phyloP scores from a whole-genome alignment of 2,113 vertebrate species.

The Channa maculata region DNA sequence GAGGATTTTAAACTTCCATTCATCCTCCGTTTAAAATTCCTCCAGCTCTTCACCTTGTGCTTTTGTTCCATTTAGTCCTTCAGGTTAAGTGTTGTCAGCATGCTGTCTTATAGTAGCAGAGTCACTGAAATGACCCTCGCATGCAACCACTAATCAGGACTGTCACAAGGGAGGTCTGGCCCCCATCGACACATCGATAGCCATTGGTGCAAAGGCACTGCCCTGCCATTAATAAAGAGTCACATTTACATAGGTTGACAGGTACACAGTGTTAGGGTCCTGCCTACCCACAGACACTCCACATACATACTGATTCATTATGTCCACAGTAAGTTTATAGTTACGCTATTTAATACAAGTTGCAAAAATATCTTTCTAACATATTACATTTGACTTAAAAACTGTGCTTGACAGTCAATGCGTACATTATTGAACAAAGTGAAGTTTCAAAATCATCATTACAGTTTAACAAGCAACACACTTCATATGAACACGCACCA shows the following conservation, averaged over 20 bases:
- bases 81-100: conserved; percentile 41
- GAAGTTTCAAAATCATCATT: conserved; percentile 34
- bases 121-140: conserved; percentile 30
- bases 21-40: conserved; percentile 1
- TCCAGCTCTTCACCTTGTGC: background rate
- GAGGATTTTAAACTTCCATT: background rate
- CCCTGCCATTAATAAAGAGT: conserved; percentile 69
- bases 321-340: background rate
- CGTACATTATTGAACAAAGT: conserved; percentile 9
- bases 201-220: conserved; percentile 54
- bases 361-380: conserved; percentile 39
- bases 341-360: background rate
- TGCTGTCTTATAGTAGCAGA: conserved; percentile 23
- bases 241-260: conserved; percentile 75
- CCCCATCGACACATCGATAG: conserved; percentile 61
- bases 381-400: conserved; percentile 30
- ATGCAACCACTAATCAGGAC: conserved; percentile 56
- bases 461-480: background rate
- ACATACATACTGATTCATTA: conserved; percentile 4
- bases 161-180: conserved; percentile 62
- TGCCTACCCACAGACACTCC: conserved; percentile 46
- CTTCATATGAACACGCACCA: conserved; percentile 1
- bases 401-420: conserved; percentile 23
- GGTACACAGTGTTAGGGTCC: conserved; percentile 37
- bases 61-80: background rate